phyloP scores from a whole-genome alignment of 2,888 invertebrate genomes.

The Noctua comes region DNA sequence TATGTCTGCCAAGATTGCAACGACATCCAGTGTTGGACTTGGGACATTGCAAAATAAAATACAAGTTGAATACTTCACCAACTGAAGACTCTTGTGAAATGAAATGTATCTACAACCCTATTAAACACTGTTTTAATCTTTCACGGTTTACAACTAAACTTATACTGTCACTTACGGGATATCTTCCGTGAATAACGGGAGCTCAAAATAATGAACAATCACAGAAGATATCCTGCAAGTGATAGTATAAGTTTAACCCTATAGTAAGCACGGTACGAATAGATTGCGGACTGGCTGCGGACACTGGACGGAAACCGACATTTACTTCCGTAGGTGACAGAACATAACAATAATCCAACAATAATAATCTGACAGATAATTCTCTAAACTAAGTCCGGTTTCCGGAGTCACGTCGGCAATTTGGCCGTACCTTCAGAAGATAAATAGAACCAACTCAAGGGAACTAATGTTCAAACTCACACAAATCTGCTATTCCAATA shows the following conservation, averaged over 20 bases:
- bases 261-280: background rate
- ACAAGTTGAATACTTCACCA: too few species aligned
- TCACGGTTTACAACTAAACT: too few species aligned
- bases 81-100: background rate
- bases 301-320: background rate
- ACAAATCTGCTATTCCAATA: background rate
- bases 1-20: slow-evolving; percentile 54
- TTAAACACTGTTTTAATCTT: too few species aligned
- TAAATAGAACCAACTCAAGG: background rate
- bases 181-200: too few species aligned
- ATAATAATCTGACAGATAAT: background rate
- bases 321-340: background rate
- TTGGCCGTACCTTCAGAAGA: background rate
- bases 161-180: too few species aligned
- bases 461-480: background rate
- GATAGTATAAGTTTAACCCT: background rate
- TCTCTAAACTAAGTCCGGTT: background rate
- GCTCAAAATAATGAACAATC: too few species aligned
- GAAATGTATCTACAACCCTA: background rate
- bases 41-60: background rate
- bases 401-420: background rate
- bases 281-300: background rate
- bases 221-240: too few species aligned
- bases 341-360: too few species aligned
- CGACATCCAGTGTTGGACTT: slow-evolving; percentile 37